A percentile compares a stretch with the other conserved stretches of the same genome.
phyloP scores from a whole-genome alignment of 2,888 invertebrate genomes.

The Platerodrilus igneus region DNA sequence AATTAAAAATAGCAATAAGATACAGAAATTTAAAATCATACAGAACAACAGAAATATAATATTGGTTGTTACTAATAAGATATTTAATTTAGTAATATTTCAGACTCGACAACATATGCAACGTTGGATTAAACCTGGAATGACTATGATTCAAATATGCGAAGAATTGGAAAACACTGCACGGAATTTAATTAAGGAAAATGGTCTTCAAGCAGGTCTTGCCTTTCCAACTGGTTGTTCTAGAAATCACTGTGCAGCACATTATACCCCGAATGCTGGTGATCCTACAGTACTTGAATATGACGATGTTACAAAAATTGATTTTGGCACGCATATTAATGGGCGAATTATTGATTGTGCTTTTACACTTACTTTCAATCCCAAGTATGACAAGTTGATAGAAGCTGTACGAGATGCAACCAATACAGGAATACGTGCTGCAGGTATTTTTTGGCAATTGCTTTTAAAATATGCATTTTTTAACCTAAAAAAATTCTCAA shows the following conservation, averaged over 20 bases:
- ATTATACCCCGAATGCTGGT: conserved; percentile 98
- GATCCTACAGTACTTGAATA: conserved; percentile 90
- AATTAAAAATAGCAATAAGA: too few species aligned
- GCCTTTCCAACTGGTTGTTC: conserved; percentile 97
- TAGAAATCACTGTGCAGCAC: conserved; percentile 98
- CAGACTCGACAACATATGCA: conserved; percentile 88
- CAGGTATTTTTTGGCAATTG: too few species aligned
- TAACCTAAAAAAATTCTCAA: background rate
- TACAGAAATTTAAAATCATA: too few species aligned
- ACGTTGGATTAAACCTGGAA: conserved; percentile 93
- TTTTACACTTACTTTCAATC: conserved; percentile 95
- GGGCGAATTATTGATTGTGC: conserved; percentile 99
- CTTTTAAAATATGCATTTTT: background rate
- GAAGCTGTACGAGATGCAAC: conserved; percentile 98
- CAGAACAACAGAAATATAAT: too few species aligned
- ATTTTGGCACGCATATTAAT: conserved; percentile 97
- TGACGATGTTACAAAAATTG: conserved; percentile 98
- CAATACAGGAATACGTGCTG: conserved; percentile 88
- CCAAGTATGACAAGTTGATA: conserved; percentile 88
- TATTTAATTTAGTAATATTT: conserved; percentile 25
- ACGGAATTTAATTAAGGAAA: conserved; percentile 87
- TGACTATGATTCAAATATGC: conserved; percentile 98
- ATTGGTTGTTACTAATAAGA: background rate
- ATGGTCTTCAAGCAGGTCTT: conserved; percentile 88
- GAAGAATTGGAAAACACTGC: conserved; percentile 93